Base-by-base conservation (phyloP, 2,888 invertebrate species). In the Lasioglossum leucozonium region DNA sequence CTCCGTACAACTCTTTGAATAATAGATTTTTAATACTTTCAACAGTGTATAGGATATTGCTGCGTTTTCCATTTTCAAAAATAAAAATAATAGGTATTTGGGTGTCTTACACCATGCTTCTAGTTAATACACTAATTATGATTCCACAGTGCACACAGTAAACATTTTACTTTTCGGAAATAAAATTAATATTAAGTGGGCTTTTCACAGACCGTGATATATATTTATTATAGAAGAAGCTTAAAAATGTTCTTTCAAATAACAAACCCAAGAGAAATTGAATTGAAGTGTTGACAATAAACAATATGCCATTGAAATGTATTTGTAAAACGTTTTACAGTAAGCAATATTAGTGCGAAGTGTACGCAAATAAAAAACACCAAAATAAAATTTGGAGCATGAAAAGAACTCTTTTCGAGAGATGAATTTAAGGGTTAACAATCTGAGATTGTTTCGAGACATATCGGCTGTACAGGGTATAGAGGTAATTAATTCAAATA, bases 391-490 rank as follows among this genome's bases (percentile, higher is more conserved):
- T 65, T 18, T 34, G 0, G 22, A 34, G 16, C 16, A 18, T 22
- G 34, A 34, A 22, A 65, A 34, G 3, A 65, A 65, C 34, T 4
- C 18, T 4, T 34, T 34, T 22, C 10, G 22, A n/a, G n/a, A 22
- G 34, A 73, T 11, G 42, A 78, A 42, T 79, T 79, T 79, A 82
- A 71, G 74, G 30, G 71, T 74, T 74, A 67, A 30, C 3, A n/a
- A 72, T 34, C 22, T 44, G 6, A n/a, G 30, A 30, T 37, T 69
- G 47, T 22, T 72, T 22, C 34, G n/a, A n/a, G n/a, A 55, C 11
- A 37, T 44, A 44, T 44, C 18, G 18, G n/a, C 30, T 58, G 42
- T 72, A 65, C 18, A 55, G 22, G 26, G 18, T 51, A 65, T 47
- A 79, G 51, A 71, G 2, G 22, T 18, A 30, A 13, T 3, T 37